phyloP scores from a whole-genome alignment of 2,888 invertebrate species.

The Mycalesis mineus region DNA sequence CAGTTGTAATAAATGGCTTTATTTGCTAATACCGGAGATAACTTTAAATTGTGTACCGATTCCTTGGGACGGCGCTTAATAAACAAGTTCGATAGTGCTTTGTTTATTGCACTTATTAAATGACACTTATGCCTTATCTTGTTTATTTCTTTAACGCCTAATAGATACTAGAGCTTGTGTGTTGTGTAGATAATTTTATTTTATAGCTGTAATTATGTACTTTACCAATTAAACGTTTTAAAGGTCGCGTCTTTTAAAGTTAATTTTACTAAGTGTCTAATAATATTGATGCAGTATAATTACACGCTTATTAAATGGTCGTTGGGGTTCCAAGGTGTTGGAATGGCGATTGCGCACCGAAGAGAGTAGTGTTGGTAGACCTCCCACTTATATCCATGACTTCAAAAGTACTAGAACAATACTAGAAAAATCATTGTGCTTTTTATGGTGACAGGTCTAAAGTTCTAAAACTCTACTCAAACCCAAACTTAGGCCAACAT shows the following conservation, averaged over 20 bases:
- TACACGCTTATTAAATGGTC: too few relatives aligned
- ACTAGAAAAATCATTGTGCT: too few relatives aligned
- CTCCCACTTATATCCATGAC: too few relatives aligned
- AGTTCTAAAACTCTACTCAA: too few relatives aligned
- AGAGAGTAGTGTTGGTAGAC: too few relatives aligned
- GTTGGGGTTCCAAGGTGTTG: too few relatives aligned
- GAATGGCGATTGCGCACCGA: too few relatives aligned
- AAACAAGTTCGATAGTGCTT: slow-evolving; percentile 8
- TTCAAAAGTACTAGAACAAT: too few relatives aligned
- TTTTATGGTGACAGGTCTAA: too few relatives aligned
- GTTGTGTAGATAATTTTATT: not conserved
- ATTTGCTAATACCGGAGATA: slow-evolving; percentile 21
- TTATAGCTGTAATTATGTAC: not conserved
- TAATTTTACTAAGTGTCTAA: not conserved
- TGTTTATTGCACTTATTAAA: slow-evolving; percentile 7
- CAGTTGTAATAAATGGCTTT: slow-evolving; percentile 31
- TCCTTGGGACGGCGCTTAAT: slow-evolving; percentile 9
- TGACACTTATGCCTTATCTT: slow-evolving; percentile 4
- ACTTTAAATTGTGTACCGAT: slow-evolving; percentile 22
- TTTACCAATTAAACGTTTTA: not conserved
- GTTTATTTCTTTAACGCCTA: not conserved
- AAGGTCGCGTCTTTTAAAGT: not conserved
- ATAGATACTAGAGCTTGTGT: not conserved
- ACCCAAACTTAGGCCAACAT: too few relatives aligned
- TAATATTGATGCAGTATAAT: too few relatives aligned